These are phyloP conservation scores for Psococerastis gibbosa DNA, from an alignment of 2,888 invertebrate species.

Conservation along the genomic window DNA sequence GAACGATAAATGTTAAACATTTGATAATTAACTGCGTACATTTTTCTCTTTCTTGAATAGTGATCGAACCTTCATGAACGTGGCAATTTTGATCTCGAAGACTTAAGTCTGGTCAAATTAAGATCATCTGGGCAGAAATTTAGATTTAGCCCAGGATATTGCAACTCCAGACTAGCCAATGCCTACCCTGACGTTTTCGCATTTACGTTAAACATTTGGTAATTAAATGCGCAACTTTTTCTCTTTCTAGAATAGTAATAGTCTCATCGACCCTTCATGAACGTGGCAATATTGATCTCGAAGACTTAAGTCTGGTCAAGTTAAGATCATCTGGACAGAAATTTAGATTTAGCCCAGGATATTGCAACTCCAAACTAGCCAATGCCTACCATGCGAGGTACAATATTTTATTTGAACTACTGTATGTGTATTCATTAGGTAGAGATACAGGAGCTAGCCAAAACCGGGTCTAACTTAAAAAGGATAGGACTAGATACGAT, in stretches of 20 bases:
- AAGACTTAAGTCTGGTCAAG: slow-evolving; percentile 41
- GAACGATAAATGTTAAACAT: too few relatives aligned
- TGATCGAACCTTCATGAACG: slow-evolving; percentile 49
- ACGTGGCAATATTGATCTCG: slow-evolving; percentile 43
- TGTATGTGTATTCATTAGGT: too few relatives aligned
- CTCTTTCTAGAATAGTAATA: slow-evolving; percentile 50
- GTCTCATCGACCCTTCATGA: slow-evolving; percentile 54
- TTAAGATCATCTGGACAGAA: slow-evolving; percentile 24
- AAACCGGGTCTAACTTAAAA: too few relatives aligned
- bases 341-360: slow-evolving; percentile 35
- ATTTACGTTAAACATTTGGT: too few relatives aligned
- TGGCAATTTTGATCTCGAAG: slow-evolving; percentile 45
- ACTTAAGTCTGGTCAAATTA: slow-evolving; percentile 37
- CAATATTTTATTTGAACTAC: too few relatives aligned
- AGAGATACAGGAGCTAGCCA: too few relatives aligned
- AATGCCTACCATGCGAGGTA: slow-evolving; percentile 51
- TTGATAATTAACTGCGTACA: too few relatives aligned
- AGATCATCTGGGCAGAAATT: slow-evolving; percentile 25
- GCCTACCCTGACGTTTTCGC: too few relatives aligned
- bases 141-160: slow-evolving; percentile 40
- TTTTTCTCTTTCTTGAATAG: too few relatives aligned
- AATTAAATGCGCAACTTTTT: too few relatives aligned
- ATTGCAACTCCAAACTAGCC: slow-evolving; percentile 59
- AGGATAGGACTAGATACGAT: too few relatives aligned
- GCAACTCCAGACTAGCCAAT: slow-evolving; percentile 61